Evolutionary conservation across 1,140 invertebrate species (phyloP), one percentile per base, ranked within the genome.

Genomic region (Papilio polyxenes): DNA sequence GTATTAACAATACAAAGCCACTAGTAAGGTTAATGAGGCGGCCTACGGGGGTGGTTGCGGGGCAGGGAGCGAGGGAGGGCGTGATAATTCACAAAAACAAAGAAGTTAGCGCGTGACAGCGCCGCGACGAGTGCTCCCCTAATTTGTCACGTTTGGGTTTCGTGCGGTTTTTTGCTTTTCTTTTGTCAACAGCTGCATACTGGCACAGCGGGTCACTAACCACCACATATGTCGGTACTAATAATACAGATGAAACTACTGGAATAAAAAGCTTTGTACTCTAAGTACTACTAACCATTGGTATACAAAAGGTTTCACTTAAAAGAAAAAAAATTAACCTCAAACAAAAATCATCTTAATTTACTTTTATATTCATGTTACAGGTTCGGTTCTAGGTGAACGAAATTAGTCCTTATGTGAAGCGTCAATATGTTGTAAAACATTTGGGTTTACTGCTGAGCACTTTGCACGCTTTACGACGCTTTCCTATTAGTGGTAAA

Each of bases 11-110:
- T 65, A 65, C 62, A 65, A 65, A 65, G 62, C 62, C 62, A 65
- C 8, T 56, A 56, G 53, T 31, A 31, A 31, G 23, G 23, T 31
- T 31, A 31, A 31, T 31, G 23, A 31, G 23, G 65, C 65, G 65
- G 59, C 59, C 40, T 7, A 44, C 40, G 40, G 7, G 40, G 59
- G 56, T 17, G 20, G 23, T 11, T 59, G 56, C 56, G 56, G 56
- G 56, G 17, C 5, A 17, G 17, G 17, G 17, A 8, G 56, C 17
- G 56, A 15, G 20, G 23, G 65, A 5, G 65, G 31, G 31, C 23
- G 59, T 65, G 65, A 72, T 72, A 72, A 72, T 72, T 72, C 65
- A 72, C 65, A 72, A 72, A 72, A 72, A 72, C 65, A 72, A 72
- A 72, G 65, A 72, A 40, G 5, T 11, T 15, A 10, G 65, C 11